phyloP scores from a whole-genome alignment of 2,797 vertebrate species.

The Cossypha niveicapilla region DNA sequence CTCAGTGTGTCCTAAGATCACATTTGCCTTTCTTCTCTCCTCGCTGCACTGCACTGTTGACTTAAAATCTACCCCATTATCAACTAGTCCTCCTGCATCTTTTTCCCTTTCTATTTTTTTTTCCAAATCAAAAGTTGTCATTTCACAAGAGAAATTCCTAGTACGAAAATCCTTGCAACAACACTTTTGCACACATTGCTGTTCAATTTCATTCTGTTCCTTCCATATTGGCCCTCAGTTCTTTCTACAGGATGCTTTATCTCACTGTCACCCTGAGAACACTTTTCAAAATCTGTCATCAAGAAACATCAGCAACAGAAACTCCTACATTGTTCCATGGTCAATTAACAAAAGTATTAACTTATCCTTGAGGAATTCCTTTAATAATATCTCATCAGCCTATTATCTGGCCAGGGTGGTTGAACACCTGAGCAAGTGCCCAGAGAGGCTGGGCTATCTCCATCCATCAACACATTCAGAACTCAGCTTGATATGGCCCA shows the following conservation, averaged over 20 bases:
- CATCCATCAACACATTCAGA: neutral
- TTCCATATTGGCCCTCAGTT: neutral
- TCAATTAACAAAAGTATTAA: neutral
- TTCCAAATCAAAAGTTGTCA: neutral
- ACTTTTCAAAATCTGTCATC: neutral
- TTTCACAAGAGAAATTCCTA: neutral
- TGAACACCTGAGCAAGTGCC: neutral
- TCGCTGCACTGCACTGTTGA: neutral
- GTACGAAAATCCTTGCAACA: neutral
- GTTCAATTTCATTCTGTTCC: neutral
- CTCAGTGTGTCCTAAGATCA: neutral
- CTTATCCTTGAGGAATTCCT: neutral
- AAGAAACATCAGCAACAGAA: neutral
- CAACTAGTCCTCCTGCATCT: neutral
- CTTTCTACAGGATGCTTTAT: neutral
- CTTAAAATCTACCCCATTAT: neutral
- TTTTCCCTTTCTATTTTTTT: neutral
- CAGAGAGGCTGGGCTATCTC: neutral
- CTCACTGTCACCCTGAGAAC: neutral
- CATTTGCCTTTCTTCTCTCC: neutral
- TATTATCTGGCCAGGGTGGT: neutral
- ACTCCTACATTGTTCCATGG: neutral
- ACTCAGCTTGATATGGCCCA: neutral
- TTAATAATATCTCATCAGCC: neutral
- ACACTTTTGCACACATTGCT: rapidly evolving